Conservation (phyloP, 2,888 invertebrate species). For the Micropterix aruncella region DNA sequence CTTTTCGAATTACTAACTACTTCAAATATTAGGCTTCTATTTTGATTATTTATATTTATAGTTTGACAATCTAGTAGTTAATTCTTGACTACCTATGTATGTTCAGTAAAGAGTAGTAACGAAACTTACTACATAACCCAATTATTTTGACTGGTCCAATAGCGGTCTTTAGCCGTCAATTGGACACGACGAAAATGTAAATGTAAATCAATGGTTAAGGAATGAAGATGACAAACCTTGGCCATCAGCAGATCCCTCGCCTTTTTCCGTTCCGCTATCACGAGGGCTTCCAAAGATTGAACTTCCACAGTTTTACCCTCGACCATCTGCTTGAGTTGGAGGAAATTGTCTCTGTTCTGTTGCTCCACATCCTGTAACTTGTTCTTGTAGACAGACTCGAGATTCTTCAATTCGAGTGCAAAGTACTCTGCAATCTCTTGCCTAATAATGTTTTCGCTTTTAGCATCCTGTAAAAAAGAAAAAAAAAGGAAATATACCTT, state of each 20-base stretch:
- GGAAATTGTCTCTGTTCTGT: conserved; percentile 28
- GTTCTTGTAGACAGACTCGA: conserved; percentile 38
- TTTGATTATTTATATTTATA: no score
- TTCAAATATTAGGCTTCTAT: no score
- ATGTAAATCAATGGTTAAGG: no score
- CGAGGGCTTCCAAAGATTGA: conserved; percentile 34
- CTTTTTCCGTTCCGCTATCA: conserved; percentile 33
- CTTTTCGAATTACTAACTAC: no score
- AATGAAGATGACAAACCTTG: conserved; percentile 19
- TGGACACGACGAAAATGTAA: no score
- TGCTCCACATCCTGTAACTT: conserved; percentile 35
- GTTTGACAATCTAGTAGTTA: no score
- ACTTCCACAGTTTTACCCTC: conserved; percentile 39
- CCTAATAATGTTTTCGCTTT: no score
- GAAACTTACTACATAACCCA: no score
- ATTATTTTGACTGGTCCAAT: no score
- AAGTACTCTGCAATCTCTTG: conserved; percentile 55
- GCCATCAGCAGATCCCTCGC: conserved; percentile 34
- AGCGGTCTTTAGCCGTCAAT: no score
- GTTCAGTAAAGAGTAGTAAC: no score
- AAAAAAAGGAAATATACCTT: conserved; percentile 15
- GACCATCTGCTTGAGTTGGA: conserved; percentile 31
- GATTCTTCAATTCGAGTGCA: conserved; percentile 42
- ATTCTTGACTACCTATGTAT: no score
- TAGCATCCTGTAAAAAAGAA: conserved; percentile 14